Conservation (phyloP, 2,888 invertebrate genomes). For the Eupithecia subfuscata region DNA sequence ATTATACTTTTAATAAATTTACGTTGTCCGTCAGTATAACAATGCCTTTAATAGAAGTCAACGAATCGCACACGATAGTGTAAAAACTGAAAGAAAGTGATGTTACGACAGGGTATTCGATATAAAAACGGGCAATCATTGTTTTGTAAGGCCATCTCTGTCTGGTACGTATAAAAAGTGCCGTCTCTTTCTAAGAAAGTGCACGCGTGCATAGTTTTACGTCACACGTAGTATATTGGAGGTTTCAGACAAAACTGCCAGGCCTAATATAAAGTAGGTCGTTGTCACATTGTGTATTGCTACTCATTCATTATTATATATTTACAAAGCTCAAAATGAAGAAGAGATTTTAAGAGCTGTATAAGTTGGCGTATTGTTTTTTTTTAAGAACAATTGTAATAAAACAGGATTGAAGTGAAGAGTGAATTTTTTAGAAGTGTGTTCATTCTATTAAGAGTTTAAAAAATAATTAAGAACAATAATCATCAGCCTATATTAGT, state of each 20-base stretch:
- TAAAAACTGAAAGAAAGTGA: slow-evolving; percentile 75
- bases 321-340: too few relatives aligned
- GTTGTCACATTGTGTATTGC: background rate
- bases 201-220: slow-evolving; percentile 70
- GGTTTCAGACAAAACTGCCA: slow-evolving; percentile 23
- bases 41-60: slow-evolving; percentile 60
- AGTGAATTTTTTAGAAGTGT: too few relatives aligned
- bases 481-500: too few relatives aligned
- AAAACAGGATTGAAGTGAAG: too few relatives aligned
- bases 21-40: slow-evolving; percentile 30
- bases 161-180: slow-evolving; percentile 45
- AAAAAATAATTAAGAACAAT: background rate
- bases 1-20: background rate
- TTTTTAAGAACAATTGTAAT: too few relatives aligned
- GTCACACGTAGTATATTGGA: slow-evolving; percentile 65
- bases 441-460: background rate
- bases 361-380: too few relatives aligned
- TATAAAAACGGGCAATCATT: slow-evolving; percentile 67
- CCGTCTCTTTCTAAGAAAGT: slow-evolving; percentile 76
- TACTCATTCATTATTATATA: too few relatives aligned
- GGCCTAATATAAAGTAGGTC: background rate
- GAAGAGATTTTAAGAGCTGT: too few relatives aligned
- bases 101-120: slow-evolving; percentile 67
- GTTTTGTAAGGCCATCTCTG: slow-evolving; percentile 66
- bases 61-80: slow-evolving; percentile 63